Conservation (phyloP, 2,113 vertebrate species). For the Rhea pennata region DNA sequence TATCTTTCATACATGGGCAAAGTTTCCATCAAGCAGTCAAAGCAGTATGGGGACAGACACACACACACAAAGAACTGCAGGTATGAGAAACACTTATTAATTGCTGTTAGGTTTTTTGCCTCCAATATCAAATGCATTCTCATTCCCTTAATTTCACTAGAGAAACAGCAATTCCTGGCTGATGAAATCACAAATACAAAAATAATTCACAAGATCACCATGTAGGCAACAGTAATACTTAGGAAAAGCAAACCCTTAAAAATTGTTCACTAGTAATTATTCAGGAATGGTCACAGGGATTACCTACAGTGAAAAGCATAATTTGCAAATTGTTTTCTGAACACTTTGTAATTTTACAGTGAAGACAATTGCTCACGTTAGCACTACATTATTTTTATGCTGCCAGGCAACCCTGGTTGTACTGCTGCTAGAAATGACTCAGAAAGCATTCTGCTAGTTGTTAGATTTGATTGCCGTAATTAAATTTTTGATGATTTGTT, state of each 20-base stretch:
- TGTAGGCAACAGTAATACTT: not conserved
- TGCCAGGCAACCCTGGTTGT: not conserved
- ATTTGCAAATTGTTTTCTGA: not conserved
- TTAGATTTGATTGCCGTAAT: not conserved
- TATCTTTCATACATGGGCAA: not conserved
- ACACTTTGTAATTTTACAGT: not conserved
- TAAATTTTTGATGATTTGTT: not conserved
- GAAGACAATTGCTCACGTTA: not conserved
- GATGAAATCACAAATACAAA: not conserved
- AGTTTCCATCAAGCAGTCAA: not conserved
- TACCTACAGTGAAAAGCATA: not conserved
- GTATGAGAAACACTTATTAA: not conserved
- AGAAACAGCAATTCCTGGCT: not conserved
- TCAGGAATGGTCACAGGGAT: not conserved
- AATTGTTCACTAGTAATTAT: not conserved
- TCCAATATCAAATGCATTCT: not conserved
- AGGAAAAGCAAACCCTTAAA: constrained; percentile 6
- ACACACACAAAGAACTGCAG: accelerated
- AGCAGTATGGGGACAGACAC: not conserved
- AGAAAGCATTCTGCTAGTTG: not conserved
- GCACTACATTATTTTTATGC: not conserved
- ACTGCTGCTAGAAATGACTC: not conserved
- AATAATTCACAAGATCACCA: not conserved
- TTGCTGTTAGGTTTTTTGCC: not conserved
- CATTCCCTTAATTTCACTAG: accelerated